Evolutionary conservation across 64 coral and sea anemone genomes (phyloP), one percentile per base, ranked within the genome.

Genomic region (Hydrozoanthus tunicans): DNA sequence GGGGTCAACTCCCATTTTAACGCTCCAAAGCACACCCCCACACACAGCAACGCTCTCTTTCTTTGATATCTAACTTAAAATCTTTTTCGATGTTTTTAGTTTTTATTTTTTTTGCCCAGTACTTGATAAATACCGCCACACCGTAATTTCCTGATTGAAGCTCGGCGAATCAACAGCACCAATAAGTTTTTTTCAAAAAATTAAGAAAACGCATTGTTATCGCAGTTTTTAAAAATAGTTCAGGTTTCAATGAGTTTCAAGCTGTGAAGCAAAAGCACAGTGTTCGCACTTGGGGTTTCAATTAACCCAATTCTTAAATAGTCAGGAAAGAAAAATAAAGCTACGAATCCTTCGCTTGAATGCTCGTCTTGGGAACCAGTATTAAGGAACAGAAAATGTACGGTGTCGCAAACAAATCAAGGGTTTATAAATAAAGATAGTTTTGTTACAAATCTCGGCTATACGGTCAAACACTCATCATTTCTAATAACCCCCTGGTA

Each of bases 1-100:
- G 56, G 17, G 83, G 83, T 88, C 83, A 88, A 57, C 17, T 88
- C 84, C 55, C 23, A 73, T 73, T 25, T 73, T 88, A 12, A 74
- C 56, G 54, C 84, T 32, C 68, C 3, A 32, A 5, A 15, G 68
- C 59, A 72, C 67, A 54, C 84, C 84, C 84, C 56, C 81, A 75
- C n/a, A 72, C 26, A 9, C 10, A 70, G 5, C 7, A 10, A 6
- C 14, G n/a, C 1, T 6, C 2, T 59, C 53, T 5, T 71, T 4
- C 20, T 32, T 3, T 55, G n/a, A 43, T 60, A 60, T 13, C 2
- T 9, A 9, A 5, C 12, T 32, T n/a, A 81, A 81, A 24, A 62
- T 15, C 63, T 56, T 23, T 6, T 56, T 9, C 24, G 6, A 69
- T 69, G 25, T 85, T 23, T 54, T 53, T 23, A 83, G 5, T 6